These are phyloP conservation scores for Sussaba pulchella DNA, from an alignment of 2,888 invertebrate species.

Conservation along the genomic window DNA sequence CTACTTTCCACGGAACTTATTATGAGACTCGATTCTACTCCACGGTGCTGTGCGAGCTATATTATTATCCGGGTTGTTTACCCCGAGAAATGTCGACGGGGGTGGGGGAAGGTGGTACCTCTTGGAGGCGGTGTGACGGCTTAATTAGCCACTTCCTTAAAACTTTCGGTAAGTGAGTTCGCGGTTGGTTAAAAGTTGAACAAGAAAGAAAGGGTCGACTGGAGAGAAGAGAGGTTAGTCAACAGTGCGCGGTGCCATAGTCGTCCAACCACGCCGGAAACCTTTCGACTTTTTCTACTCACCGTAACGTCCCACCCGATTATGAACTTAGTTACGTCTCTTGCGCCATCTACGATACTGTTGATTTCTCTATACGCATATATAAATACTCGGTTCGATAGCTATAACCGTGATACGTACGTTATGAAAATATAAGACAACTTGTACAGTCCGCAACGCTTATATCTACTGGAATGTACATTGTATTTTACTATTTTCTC, in stretches of 20 bases:
- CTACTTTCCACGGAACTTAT: slow-evolving; percentile 49
- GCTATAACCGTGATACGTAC: background rate
- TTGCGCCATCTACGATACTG: slow-evolving; percentile 3
- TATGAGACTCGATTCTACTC: slow-evolving; percentile 33
- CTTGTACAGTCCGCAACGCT: background rate
- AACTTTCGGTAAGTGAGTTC: slow-evolving; percentile 65
- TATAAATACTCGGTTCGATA: background rate
- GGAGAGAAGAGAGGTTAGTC: slow-evolving; percentile 33
- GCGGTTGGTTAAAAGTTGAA: slow-evolving; percentile 48
- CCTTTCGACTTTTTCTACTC: background rate
- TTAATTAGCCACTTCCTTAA: slow-evolving; percentile 69
- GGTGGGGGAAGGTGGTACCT: slow-evolving; percentile 37
- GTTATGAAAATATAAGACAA: slow-evolving; percentile 26
- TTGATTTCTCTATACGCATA: background rate
- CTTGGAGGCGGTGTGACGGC: slow-evolving; percentile 54
- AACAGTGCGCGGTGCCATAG: slow-evolving; percentile 28
- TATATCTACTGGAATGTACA: background rate
- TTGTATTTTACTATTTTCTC: slow-evolving; percentile 17
- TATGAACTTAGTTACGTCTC: slow-evolving; percentile 1
- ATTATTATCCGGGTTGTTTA: slow-evolving; percentile 65
- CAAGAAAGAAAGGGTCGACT: slow-evolving; percentile 39
- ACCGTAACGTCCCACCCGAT: background rate
- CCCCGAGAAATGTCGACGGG: slow-evolving; percentile 51
- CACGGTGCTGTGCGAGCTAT: slow-evolving; percentile 22
- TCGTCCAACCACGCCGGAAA: slow-evolving; percentile 4